Conservation (phyloP, 2,888 invertebrate genomes). For the Eilema depressum region DNA sequence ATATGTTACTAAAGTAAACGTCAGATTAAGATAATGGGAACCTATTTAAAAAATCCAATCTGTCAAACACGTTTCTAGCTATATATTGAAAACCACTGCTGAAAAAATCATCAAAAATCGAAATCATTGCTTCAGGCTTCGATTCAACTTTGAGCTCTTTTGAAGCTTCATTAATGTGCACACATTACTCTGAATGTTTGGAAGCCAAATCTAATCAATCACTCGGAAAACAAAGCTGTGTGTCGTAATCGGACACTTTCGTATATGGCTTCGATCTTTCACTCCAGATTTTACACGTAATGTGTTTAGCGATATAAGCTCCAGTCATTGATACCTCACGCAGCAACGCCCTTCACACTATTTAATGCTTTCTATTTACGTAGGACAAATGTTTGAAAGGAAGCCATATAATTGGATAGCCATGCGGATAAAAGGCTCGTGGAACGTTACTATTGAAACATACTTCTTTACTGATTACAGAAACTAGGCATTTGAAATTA, state of each 20-base stretch:
- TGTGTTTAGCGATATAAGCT: slow-evolving; percentile 42
- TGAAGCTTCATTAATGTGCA: slow-evolving; percentile 1
- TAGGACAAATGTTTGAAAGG: slow-evolving; percentile 11
- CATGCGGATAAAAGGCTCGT: neutral
- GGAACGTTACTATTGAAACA: neutral
- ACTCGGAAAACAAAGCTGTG: slow-evolving; percentile 43
- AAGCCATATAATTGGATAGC: neutral
- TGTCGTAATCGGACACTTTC: slow-evolving; percentile 48
- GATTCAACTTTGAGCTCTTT: slow-evolving; percentile 1
- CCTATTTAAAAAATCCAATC: neutral
- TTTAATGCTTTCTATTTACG: slow-evolving; percentile 15
- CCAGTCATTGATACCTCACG: slow-evolving; percentile 27
- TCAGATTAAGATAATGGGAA: neutral
- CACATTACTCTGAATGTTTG: slow-evolving; percentile 21
- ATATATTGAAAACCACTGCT: neutral
- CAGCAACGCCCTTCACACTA: slow-evolving; percentile 8
- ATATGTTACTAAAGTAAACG: no score
- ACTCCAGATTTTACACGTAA: slow-evolving; percentile 36
- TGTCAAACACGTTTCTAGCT: neutral
- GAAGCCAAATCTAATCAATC: slow-evolving; percentile 38
- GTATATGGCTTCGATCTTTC: slow-evolving; percentile 52
- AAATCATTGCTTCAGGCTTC: slow-evolving; percentile 22
- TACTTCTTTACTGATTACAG: neutral
- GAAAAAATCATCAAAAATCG: neutral
- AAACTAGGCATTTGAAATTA: slow-evolving; percentile 5